Evolutionary conservation across 2,888 invertebrate species (phyloP).

Genomic region (Opisthograptis luteolata): DNA sequence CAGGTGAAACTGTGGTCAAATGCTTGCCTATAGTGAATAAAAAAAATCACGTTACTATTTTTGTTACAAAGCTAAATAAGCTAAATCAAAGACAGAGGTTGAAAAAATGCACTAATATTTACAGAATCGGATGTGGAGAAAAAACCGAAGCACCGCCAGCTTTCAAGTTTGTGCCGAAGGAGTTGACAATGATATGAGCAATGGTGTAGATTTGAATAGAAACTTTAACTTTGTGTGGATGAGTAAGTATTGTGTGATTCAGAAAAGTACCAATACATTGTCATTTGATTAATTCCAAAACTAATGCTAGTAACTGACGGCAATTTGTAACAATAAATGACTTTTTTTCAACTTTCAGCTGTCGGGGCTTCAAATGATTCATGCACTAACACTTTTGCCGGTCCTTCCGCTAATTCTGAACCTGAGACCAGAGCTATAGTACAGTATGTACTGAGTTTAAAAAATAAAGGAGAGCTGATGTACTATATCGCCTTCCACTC

Average conservation of each 20-base stretch:
- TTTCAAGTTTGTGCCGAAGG: slow-evolving; percentile 47
- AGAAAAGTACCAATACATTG: too few relatives aligned
- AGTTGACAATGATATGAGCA: slow-evolving; percentile 61
- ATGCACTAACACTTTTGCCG: slow-evolving; percentile 81
- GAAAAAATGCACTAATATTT: slow-evolving; percentile 63
- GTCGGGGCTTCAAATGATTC: slow-evolving; percentile 67
- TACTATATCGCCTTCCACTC: slow-evolving; percentile 85
- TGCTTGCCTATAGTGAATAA: too few relatives aligned
- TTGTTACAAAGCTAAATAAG: too few relatives aligned
- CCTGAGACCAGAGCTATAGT: slow-evolving; percentile 75
- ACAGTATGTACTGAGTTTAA: slow-evolving; percentile 56
- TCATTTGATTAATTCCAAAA: too few relatives aligned
- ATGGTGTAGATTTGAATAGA: slow-evolving; percentile 72
- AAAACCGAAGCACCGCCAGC: slow-evolving; percentile 74
- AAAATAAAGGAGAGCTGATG: slow-evolving; percentile 52
- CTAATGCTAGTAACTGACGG: neutral
- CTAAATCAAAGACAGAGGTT: too few relatives aligned
- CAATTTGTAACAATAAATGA: neutral
- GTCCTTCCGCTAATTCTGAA: slow-evolving; percentile 81
- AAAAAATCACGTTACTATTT: too few relatives aligned
- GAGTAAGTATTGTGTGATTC: slow-evolving; percentile 64
- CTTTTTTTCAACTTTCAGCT: slow-evolving; percentile 48
- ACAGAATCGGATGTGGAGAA: slow-evolving; percentile 89
- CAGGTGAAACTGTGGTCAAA: too few relatives aligned
- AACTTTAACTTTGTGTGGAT: slow-evolving; percentile 70